Evolutionary conservation across 2,888 invertebrate genomes (phyloP).

Genomic region (Drosophila maculinotata): DNA sequence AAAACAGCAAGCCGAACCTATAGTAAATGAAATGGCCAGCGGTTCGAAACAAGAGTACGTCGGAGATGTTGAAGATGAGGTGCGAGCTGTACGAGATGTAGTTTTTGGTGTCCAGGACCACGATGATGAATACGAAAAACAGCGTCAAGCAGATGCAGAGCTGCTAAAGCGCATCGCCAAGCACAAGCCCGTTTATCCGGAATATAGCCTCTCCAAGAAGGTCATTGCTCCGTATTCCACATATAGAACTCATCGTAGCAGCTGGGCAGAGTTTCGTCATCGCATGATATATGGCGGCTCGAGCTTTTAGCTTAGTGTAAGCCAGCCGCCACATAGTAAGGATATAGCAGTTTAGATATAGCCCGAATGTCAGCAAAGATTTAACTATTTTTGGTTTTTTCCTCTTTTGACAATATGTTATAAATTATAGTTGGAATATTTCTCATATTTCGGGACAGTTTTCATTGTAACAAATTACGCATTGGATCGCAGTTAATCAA

Average conservation of each 20-base stretch:
- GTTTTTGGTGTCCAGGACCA: slow-evolving; percentile 45
- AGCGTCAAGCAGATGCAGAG: slow-evolving; percentile 30
- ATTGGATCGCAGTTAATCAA: no score
- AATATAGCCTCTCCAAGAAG: slow-evolving; percentile 18
- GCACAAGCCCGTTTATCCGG: not conserved
- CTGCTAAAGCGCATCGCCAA: slow-evolving; percentile 28
- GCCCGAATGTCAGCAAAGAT: not conserved
- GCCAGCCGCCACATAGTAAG: not conserved
- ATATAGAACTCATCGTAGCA: slow-evolving; percentile 51
- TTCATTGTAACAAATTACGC: no score
- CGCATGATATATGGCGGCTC: slow-evolving; percentile 56
- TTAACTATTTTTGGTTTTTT: not conserved
- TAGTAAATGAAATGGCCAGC: not conserved
- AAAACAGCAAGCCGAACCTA: not conserved
- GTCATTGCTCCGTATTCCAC: slow-evolving; percentile 61
- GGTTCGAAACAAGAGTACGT: not conserved
- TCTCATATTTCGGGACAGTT: not conserved
- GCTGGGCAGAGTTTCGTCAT: slow-evolving; percentile 67
- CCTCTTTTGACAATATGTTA: no score
- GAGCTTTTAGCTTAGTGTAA: slow-evolving; percentile 26
- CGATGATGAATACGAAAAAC: slow-evolving; percentile 35
- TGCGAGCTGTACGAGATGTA: slow-evolving; percentile 21
- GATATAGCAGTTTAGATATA: not conserved
- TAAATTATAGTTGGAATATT: not conserved
- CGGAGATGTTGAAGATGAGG: not conserved